Evolutionary conservation across 2,797 vertebrate genomes (phyloP), one percentile per base, ranked within the genome.

Genomic region (Myotis planiceps): DNA sequence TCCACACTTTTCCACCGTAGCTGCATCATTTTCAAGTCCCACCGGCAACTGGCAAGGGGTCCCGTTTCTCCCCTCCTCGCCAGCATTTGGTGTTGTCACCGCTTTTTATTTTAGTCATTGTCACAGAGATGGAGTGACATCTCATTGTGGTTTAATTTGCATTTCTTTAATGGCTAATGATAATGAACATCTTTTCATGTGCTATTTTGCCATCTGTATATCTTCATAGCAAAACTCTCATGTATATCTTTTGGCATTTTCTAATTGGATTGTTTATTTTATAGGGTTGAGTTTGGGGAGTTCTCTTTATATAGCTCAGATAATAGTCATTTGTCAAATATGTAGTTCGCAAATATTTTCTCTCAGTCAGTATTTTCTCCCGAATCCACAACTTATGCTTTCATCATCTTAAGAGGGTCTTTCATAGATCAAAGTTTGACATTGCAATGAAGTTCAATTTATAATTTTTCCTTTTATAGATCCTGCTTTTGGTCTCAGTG

Each of bases 111-210:
- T 51, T 4, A 9, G 55, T n/a, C 55, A 10, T 60, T 51, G 34
- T 19, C 19, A 39, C 1, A 3, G 19, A 45, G 60, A 49, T 25
- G 89, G 29, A 19, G 55, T 42, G 55, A 14, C 14, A 42, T 18
- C 79, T 65, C 68, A 9, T 25, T 39, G 42, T n/a, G 45, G 32
- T 42, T n/a, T 53, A 42, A 51, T 65, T 83, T 74, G 45, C 53
- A 53, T 74, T 49, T 32, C 27, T 55, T 83, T 91, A 65, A 51
- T 82, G 79, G 79, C 60, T 74, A 42, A 65, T 32, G 55, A 65
- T 63, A 51, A 27, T 39, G 34, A 74, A 32, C 55, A n/a, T 91
- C 27, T 51, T 79, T 14, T 51, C 68, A 39, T 63, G 45, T 19
- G 27, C 32, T 65, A 53, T 51, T 74, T 19, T 65, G 68, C 55